Evolutionary conservation across 2,113 vertebrate species (phyloP).

Genomic region (Sceloporus tristichus): DNA sequence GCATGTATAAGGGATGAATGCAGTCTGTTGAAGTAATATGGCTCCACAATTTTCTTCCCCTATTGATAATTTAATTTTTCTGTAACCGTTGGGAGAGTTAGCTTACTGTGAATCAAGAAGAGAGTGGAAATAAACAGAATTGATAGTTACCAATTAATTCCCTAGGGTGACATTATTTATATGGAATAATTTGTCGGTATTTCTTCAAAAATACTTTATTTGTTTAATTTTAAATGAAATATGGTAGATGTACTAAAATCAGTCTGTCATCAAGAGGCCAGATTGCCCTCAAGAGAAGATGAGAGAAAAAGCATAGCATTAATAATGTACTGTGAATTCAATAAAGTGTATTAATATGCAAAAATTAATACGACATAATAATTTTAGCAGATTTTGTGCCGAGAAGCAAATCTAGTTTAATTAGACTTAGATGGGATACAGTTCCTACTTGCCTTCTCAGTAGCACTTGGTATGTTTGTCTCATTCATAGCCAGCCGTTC

Average conservation of each 20-base stretch:
- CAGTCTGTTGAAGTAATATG: not conserved
- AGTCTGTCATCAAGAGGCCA: not conserved
- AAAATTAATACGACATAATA: not conserved
- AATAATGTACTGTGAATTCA: not conserved
- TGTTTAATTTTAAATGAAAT: constrained; percentile 38
- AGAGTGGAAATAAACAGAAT: not conserved
- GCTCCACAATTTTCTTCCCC: not conserved
- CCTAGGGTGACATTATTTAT: not conserved
- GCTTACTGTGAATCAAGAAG: constrained; percentile 11
- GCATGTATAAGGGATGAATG: not conserved
- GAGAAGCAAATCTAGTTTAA: not conserved
- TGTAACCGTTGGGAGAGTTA: not conserved
- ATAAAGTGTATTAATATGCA: not conserved
- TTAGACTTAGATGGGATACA: not conserved
- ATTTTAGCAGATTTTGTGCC: not conserved
- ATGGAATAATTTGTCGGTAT: constrained; percentile 9
- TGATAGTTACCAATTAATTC: constrained; percentile 13
- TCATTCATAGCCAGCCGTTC: constrained; percentile 11
- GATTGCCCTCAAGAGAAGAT: not conserved
- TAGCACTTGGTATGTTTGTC: constrained; percentile 29
- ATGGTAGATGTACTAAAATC: not conserved
- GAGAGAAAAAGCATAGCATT: not conserved
- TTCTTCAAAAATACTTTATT: constrained; percentile 24
- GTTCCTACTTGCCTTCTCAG: not conserved
- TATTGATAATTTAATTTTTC: constrained; percentile 1